phyloP scores from a whole-genome alignment of 2,888 invertebrate genomes.

The Gortyna flavago region DNA sequence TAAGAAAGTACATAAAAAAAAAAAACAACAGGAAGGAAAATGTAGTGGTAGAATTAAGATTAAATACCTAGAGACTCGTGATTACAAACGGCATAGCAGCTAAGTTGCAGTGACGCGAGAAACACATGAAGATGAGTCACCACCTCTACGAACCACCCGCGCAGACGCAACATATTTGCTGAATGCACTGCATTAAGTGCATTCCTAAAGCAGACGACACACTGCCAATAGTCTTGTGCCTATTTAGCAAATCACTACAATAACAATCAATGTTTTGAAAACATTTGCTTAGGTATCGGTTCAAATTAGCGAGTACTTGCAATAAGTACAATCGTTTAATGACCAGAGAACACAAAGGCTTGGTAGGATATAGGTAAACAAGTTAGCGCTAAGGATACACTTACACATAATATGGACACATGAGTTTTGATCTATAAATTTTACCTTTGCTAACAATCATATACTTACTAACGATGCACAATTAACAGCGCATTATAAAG shows the following conservation, averaged over 20 bases:
- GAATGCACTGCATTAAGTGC: conserved; percentile 53
- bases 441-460: background rate
- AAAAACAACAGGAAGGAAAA: background rate
- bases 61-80: background rate
- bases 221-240: conserved; percentile 21
- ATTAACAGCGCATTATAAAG: background rate
- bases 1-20: background rate
- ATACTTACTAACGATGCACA: background rate
- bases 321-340: conserved; percentile 5
- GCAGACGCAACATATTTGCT: conserved; percentile 54
- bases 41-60: background rate
- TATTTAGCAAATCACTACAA: conserved; percentile 31
- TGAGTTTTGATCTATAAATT: conserved; percentile 4
- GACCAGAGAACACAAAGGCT: conserved; percentile 7
- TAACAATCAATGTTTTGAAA: conserved; percentile 33
- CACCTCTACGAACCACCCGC: conserved; percentile 37
- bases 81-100: conserved; percentile 2
- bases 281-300: conserved; percentile 28
- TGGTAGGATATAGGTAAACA: background rate
- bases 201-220: conserved; percentile 52
- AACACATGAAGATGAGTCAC: conserved; percentile 58
- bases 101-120: conserved; percentile 17
- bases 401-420: background rate
- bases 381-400: background rate
- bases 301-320: conserved; percentile 32